These are phyloP conservation scores for Lepus townsendii DNA, from an alignment of 2,797 vertebrate genomes.

Conservation along the genomic window DNA sequence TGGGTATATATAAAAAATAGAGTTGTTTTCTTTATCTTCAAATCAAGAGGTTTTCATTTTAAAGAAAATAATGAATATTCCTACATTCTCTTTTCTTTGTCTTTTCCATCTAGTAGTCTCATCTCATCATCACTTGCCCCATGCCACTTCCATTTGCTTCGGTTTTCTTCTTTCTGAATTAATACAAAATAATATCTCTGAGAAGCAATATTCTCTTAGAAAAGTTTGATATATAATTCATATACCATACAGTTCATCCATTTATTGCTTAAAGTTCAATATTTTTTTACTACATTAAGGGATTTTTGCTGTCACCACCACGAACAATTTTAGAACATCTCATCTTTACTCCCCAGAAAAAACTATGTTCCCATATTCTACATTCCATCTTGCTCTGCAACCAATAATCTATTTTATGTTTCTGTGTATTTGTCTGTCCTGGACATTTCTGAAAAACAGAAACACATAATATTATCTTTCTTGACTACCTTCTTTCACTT, in stretches of 20 bases:
- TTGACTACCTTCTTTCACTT: not conserved
- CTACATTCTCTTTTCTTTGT: not conserved
- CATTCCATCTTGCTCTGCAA: not conserved
- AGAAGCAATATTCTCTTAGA: not conserved
- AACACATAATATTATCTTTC: not conserved
- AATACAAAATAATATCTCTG: not conserved
- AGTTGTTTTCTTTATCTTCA: not conserved
- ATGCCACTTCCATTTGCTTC: not conserved
- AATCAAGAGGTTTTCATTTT: conserved; percentile 10
- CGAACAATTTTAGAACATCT: not conserved
- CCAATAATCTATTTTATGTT: not conserved
- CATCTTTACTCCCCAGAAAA: not conserved
- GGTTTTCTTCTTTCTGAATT: not conserved
- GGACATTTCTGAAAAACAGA: not conserved
- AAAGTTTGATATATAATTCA: conserved; percentile 9
- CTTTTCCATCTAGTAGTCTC: not conserved
- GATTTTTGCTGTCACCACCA: not conserved
- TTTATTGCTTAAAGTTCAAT: not conserved
- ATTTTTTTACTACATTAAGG: not conserved
- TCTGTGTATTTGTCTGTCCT: not conserved
- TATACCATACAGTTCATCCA: not conserved
- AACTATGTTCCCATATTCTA: not conserved
- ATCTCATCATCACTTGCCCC: not conserved
- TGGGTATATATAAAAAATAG: not conserved
- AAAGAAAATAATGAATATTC: conserved; percentile 22